phyloP scores from a whole-genome alignment of 1,140 invertebrate genomes.

The Sipha flava region DNA sequence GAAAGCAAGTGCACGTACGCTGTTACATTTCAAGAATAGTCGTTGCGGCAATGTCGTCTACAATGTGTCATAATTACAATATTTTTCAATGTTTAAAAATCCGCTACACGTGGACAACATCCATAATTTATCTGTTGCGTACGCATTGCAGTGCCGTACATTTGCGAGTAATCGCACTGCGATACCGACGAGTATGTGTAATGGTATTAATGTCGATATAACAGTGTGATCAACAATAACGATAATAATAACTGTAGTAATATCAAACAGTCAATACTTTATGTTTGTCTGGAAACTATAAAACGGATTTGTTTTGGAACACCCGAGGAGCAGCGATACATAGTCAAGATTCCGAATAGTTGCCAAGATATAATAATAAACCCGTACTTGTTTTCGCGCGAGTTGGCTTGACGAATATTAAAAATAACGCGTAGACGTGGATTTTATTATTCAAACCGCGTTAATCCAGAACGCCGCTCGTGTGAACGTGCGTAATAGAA shows the following conservation, averaged over 20 bases:
- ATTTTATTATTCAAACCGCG: neutral
- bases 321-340: too few relatives aligned
- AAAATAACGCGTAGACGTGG: neutral
- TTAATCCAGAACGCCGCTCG: too few relatives aligned
- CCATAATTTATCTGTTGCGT: too few relatives aligned
- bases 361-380: constrained; percentile 8
- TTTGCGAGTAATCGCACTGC: too few relatives aligned
- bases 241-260: too few relatives aligned
- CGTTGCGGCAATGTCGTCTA: neutral
- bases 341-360: neutral
- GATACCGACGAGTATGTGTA: too few relatives aligned
- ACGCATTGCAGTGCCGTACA: too few relatives aligned
- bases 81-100: too few relatives aligned
- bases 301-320: neutral
- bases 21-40: neutral
- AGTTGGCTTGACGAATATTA: neutral
- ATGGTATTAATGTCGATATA: too few relatives aligned
- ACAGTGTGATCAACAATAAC: too few relatives aligned
- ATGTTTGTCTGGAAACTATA: neutral
- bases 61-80: neutral
- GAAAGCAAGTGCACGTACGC: neutral
- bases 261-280: neutral
- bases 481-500: too few relatives aligned
- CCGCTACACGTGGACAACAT: too few relatives aligned
- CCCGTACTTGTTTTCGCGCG: neutral